phyloP scores from a whole-genome alignment of 53 echinoderm and acorn worm genomes.

The Hippasteria phrygiana region DNA sequence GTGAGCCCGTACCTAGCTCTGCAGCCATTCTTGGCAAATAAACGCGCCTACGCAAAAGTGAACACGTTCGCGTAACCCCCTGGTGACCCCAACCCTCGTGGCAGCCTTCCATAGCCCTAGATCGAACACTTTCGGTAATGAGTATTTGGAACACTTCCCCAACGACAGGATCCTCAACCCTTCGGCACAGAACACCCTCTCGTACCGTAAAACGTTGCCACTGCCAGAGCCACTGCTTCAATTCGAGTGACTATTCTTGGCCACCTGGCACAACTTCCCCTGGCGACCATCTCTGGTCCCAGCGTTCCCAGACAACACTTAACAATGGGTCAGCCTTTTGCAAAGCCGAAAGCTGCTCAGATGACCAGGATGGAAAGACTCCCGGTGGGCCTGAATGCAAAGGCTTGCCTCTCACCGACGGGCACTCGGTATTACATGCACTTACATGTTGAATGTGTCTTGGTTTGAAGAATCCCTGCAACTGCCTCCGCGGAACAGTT shows the following conservation, averaged over 20 bases:
- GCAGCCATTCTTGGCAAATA: conserved; percentile 70
- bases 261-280: background rate
- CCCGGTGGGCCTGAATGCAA: background rate
- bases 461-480: background rate
- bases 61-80: conserved; percentile 43
- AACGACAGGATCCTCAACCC: conserved; percentile 10
- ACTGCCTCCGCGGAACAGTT: background rate
- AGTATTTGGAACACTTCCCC: conserved; percentile 55
- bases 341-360: conserved; percentile 14
- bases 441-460: background rate
- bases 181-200: conserved; percentile 27
- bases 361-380: conserved; percentile 18
- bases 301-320: conserved; percentile 21
- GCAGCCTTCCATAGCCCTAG: background rate
- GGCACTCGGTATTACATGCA: conserved; percentile 23
- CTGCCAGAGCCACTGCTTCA: conserved; percentile 23
- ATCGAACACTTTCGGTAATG: conserved; percentile 49
- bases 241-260: background rate
- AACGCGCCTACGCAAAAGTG: conserved; percentile 46
- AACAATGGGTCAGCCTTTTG: background rate
- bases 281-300: conserved; percentile 30
- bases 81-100: conserved; percentile 78
- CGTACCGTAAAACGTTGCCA: background rate
- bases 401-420: background rate
- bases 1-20: conserved; percentile 34